Base-by-base conservation (phyloP, 92 coral and sea anemone genomes). In the Siderastrea radians region DNA sequence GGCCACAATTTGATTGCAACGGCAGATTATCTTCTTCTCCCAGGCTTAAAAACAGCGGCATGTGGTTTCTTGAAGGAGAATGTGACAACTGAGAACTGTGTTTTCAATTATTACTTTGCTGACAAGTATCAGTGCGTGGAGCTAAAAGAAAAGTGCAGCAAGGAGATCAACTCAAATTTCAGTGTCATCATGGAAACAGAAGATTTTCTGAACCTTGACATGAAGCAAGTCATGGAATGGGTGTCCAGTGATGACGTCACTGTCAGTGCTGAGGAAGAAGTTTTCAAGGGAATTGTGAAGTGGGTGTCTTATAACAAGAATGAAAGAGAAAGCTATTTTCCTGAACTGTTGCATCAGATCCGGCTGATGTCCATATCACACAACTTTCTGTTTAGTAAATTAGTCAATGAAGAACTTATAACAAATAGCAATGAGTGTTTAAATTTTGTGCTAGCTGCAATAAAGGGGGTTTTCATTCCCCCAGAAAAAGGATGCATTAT, bases 231-330 rank as follows among this genome's bases (percentile, higher is more conserved):
- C 10, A 77, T 89, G 77, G 96, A 84, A 78, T 76, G 92, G 71
- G 88, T 95, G 44, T 84, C 98, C 2, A 94, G 92, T 49, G 96
- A 95, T 70, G 95, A 90, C 48, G 69, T 95, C 19, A 86, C 90
- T n/a, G 81, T 95, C n/a, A 77, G 83, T 55, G 86, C 90, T 2
- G 98, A 95, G 83, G 98, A 91, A 69, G 98, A 95, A 38, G 82
- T 95, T 17, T 93, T 93, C 82, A 92, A 92, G 14, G 96, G 95
- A 6, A 84, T 95, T 43, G 64, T 71, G 19, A 46, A 71, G 6
- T 71, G 75, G 75, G 75, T 71, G 0, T 5, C n/a, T 12, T 26
- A 71, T 5, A 47, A 48, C 51, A 71, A 48, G 26, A 13, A 2
- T 47, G 17, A 71, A 71, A 71, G 75, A 49, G 93, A 91, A 75